Base-by-base conservation (phyloP, 92 coral and sea anemone species). In the Desmophyllum pertusum region DNA sequence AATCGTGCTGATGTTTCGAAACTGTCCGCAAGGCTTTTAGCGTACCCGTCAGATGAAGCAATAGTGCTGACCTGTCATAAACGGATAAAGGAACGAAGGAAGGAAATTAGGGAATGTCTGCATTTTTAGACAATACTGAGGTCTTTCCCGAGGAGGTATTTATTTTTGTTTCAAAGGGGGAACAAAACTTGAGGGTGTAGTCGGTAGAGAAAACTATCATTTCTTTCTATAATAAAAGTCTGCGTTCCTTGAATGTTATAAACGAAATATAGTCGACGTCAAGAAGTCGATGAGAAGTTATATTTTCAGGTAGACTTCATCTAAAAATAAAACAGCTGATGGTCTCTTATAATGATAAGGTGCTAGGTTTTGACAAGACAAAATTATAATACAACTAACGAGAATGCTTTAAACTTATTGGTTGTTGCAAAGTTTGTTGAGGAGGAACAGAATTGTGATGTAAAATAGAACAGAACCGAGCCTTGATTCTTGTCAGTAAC, bases 51-150 rank as follows among this genome's bases (percentile, higher is more conserved):
- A 41, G 94, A 87, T 0, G 98, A 87, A 11, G 99, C 91, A 36
- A 97, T 85, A 38, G 96, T 88, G 87, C 98, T 95, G 64, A 97
- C 93, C 99, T 97, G 75, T 23, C n/a, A 64, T 25, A 4, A 40
- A 57, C 36, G 53, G 52, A 81, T 46, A 73, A 29, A 85, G 73
- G 79, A 59, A 57, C 21, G 39, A 7, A 53, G 19, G 40, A 74
- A 72, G 90, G 89, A 89, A 80, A 66, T 63, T 3, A 39, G 43
- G 52, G 50, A 80, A 68, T 73, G 80, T 55, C 42, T 38, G 50
- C 41, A 77, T 38, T 45, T 68, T 7, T 10, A 68, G 63, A 52
- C 68, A 73, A 66, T 52, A 27, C 30, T 6, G 41, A n/a, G 38
- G 52, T 17, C 7, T 76, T 63, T 43, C 39, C 81, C 36, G 76